Base-by-base conservation (phyloP, 35 echinoderm and acorn worm genomes). In the Amphiura filiformis region DNA sequence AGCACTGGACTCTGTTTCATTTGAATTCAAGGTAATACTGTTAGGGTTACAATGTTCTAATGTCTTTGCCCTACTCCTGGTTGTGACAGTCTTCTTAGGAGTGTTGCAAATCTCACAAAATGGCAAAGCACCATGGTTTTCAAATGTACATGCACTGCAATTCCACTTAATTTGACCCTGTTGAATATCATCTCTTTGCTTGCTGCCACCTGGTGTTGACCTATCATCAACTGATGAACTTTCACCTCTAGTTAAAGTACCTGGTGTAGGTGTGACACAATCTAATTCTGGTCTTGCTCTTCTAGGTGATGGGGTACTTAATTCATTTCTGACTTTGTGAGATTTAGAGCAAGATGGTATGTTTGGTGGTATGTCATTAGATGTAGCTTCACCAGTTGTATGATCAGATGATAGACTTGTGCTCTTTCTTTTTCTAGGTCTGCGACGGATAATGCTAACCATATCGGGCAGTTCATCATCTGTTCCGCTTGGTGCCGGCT, bases 81-180 rank as follows among this genome's bases (percentile, higher is more conserved):
- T 87, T 13, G 40, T 76, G 30, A 81, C 40, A 49, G 31, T 75
- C 84, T 79, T 79, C 57, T 61, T 92, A 12, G 84, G 84, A 1
- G 89, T 95, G 35, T 85, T 82, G 56, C 94, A 95, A 18, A 95
- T 92, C 65, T 95, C 94, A 87, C 94, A 95, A 22, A 78, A 87
- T 37, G 94, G 94, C 26, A 95, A 82, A 26, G 41, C 61, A 32
- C 86, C 34, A 83, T 95, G 89, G 35, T 95, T 95, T 5, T 80
- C 49, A 83, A 89, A 95, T 3, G 94, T 95, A 86, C 94, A 95
- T 26, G 86, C 76, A 81, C 37, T 52, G 64, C 94, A 95, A 86
- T 57, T 92, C 94, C 94, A 95, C 32, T 78, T 88, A 22, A 11
- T 65, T 28, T 70, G 31, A 35, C 7, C 44, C 22, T 11, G 14